A percentile compares a stretch with the other conserved stretches of the same genome.
phyloP scores from a whole-genome alignment of 2,888 invertebrate genomes.

The Hermodice carunculata region DNA sequence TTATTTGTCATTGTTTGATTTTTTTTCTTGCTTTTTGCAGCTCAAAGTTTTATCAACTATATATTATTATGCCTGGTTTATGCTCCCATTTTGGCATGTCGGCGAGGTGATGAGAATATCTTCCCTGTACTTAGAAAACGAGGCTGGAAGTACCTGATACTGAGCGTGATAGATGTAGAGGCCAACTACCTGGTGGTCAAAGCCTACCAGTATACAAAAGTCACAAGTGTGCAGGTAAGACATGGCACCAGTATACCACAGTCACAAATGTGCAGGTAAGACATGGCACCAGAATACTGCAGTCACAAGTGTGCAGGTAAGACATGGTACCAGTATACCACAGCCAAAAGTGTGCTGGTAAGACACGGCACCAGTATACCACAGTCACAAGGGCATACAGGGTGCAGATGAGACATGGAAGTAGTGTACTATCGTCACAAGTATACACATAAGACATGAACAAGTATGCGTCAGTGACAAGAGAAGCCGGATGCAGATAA shows the following conservation, averaged over 20 bases:
- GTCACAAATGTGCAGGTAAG: constrained; percentile 80
- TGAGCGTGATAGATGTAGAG: constrained; percentile 87
- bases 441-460: too few species aligned
- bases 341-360: constrained; percentile 81
- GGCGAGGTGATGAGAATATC: constrained; percentile 74
- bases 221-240: constrained; percentile 80
- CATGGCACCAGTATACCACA: constrained; percentile 79
- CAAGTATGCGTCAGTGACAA: too few species aligned
- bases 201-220: constrained; percentile 82
- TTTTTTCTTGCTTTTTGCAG: constrained; percentile 68
- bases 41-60: constrained; percentile 86
- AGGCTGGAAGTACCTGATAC: constrained; percentile 83
- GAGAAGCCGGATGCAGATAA: too few species aligned
- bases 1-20: too few species aligned
- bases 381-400: too few species aligned
- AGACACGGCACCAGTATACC: too few species aligned
- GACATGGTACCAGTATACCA: constrained; percentile 78
- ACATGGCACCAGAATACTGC: constrained; percentile 79
- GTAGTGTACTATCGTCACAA: too few species aligned
- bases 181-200: constrained; percentile 86
- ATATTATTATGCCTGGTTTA: constrained; percentile 82
- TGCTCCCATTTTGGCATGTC: constrained; percentile 82
- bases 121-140: constrained; percentile 77
- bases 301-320: constrained; percentile 80
- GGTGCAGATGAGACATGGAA: too few species aligned